Percentiles rank a stretch among this genome's conserved stretches.
Conservation (phyloP, 1,140 invertebrate genomes). For the Drosophila subobscura region DNA sequence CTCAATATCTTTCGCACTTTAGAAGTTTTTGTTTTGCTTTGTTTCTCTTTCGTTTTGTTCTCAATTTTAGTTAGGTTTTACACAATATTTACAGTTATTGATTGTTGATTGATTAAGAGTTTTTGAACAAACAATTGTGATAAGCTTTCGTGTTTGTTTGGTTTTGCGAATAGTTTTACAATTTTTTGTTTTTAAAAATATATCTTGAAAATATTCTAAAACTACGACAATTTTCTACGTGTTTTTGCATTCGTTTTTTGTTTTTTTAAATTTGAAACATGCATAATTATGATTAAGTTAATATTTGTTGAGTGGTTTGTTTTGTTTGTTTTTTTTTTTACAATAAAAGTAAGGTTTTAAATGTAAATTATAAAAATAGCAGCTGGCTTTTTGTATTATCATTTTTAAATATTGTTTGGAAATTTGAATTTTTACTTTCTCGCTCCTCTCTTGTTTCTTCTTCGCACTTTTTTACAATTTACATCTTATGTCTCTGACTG, state of each 20-base stretch:
- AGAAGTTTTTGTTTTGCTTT: constrained; percentile 19
- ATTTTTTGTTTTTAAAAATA: constrained; percentile 47
- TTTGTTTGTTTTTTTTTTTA: constrained; percentile 37
- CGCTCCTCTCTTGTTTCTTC: constrained; percentile 9
- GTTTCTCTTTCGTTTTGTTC: constrained; percentile 22
- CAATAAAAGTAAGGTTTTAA: constrained; percentile 50
- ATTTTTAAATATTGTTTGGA: constrained; percentile 39
- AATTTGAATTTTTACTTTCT: constrained; percentile 51
- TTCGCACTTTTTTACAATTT: constrained; percentile 64
- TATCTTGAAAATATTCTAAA: constrained; percentile 59
- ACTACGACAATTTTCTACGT: constrained; percentile 64
- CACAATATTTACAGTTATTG: constrained; percentile 58
- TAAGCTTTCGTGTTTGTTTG: constrained; percentile 38
- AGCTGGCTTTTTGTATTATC: constrained; percentile 45
- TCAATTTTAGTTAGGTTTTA: constrained; percentile 42
- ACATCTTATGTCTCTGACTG: constrained; percentile 73
- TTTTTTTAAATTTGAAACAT: constrained; percentile 62
- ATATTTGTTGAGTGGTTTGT: constrained; percentile 45
- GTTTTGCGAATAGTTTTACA: constrained; percentile 37
- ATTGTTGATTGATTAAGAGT: constrained; percentile 23
- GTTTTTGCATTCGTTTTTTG: constrained; percentile 18
- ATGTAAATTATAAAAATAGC: constrained; percentile 70
- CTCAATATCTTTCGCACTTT: constrained; percentile 12
- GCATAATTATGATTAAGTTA: constrained; percentile 60
- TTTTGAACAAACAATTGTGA: constrained; percentile 49